A percentile compares a stretch with the other conserved stretches of the same genome.
Evolutionary conservation across 2,797 vertebrate species (phyloP).

Genomic region (Merluccius polli): DNA sequence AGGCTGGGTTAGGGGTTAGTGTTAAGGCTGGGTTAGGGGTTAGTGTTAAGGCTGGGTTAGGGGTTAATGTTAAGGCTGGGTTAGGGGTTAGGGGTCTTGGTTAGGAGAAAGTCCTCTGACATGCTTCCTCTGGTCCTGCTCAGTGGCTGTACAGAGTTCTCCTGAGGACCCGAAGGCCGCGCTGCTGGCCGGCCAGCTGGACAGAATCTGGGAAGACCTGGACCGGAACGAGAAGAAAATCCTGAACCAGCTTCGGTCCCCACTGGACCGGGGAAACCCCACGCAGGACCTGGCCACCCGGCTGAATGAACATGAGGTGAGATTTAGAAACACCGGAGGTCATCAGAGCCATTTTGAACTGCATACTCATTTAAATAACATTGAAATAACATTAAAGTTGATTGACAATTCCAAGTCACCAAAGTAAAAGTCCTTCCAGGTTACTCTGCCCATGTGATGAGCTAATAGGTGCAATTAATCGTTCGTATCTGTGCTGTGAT

Average conservation of each 20-base stretch:
- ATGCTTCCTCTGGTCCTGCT: not conserved
- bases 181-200: slow-evolving; percentile 70
- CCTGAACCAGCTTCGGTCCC: slow-evolving; percentile 71
- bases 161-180: slow-evolving; percentile 71
- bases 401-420: not conserved
- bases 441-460: too few species aligned
- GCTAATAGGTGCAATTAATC: too few species aligned
- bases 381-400: not conserved
- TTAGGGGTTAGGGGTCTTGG: not conserved
- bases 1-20: too few species aligned
- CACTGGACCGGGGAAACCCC: slow-evolving; percentile 72
- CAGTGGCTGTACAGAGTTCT: slow-evolving; percentile 48
- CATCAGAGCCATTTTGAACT: not conserved
- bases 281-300: slow-evolving; percentile 76
- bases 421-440: not conserved
- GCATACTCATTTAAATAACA: not conserved
- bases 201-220: slow-evolving; percentile 72
- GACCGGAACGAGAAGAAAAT: slow-evolving; percentile 72
- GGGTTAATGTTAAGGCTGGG: too few species aligned
- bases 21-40: too few species aligned
- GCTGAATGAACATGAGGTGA: slow-evolving; percentile 81
- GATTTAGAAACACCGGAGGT: not conserved
- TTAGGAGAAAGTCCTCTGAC: not conserved
- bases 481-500: too few species aligned
- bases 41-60: not conserved